phyloP scores from a whole-genome alignment of 2,888 invertebrate species.

The Amphipoea oculea region DNA sequence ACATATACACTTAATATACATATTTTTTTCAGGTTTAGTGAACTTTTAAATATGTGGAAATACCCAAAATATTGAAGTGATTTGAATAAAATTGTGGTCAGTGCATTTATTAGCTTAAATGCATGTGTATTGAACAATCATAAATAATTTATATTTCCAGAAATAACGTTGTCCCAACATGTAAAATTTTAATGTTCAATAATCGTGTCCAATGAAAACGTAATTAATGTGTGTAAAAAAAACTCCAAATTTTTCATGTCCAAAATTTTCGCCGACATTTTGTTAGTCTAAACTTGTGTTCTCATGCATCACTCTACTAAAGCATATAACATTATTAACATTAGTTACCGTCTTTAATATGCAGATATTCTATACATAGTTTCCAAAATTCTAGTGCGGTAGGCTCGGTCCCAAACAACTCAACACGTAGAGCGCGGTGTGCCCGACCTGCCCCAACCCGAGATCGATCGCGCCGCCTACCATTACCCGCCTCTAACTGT shows the following conservation, averaged over 20 bases:
- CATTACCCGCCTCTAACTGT: slow-evolving; percentile 73
- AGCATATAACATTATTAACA: not conserved
- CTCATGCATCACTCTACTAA: slow-evolving; percentile 1
- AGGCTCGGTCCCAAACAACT: slow-evolving; percentile 40
- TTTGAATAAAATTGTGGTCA: slow-evolving; percentile 19
- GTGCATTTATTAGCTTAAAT: slow-evolving; percentile 36
- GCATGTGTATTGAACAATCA: not conserved
- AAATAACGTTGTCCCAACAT: not conserved
- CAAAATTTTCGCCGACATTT: slow-evolving; percentile 23
- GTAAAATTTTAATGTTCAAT: not conserved
- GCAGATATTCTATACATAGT: slow-evolving; percentile 7
- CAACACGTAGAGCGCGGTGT: slow-evolving; percentile 69
- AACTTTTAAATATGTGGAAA: slow-evolving; percentile 3
- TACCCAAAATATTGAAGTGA: slow-evolving; percentile 17
- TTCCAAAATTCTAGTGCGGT: slow-evolving; percentile 28
- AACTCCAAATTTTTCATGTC: not conserved
- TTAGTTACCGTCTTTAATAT: slow-evolving; percentile 1
- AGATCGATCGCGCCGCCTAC: slow-evolving; percentile 85
- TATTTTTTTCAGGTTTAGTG: not conserved
- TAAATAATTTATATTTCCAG: slow-evolving; percentile 12
- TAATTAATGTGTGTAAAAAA: not conserved
- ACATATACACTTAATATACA: too few species aligned
- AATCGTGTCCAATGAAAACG: not conserved
- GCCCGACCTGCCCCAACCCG: slow-evolving; percentile 87
- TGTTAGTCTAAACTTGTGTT: slow-evolving; percentile 12